Conservation (phyloP, 2,797 vertebrate species). For the Melanotaenia trifasciata region DNA sequence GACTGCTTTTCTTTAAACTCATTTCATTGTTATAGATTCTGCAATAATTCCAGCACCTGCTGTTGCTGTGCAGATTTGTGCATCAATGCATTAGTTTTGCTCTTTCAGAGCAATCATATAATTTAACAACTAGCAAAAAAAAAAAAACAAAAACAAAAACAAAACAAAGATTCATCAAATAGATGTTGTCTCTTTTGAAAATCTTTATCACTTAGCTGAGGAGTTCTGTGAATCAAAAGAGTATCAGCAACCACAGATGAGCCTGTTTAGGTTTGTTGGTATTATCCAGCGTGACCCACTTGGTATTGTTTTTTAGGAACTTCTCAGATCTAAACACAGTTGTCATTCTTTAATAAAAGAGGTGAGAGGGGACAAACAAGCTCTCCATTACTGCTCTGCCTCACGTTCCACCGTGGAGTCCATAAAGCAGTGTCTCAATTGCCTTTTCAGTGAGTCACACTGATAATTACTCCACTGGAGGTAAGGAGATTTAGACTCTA, state of each 20-base stretch:
- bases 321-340: conserved; percentile 57
- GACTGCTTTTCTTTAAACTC: conserved; percentile 19
- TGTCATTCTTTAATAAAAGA: conserved; percentile 59
- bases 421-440: conserved; percentile 78
- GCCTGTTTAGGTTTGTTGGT: conserved; percentile 43
- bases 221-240: conserved; percentile 34
- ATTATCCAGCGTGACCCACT: conserved; percentile 35
- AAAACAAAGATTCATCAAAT: conserved; percentile 12
- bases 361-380: conserved; percentile 71
- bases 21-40: conserved; percentile 12
- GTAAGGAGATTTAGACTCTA: conserved; percentile 78
- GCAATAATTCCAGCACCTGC: conserved; percentile 4
- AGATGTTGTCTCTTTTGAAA: background rate
- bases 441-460: conserved; percentile 79
- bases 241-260: conserved; percentile 32
- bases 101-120: conserved; percentile 14
- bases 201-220: conserved; percentile 20
- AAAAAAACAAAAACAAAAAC: no score
- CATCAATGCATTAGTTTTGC: background rate
- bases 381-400: conserved; percentile 70
- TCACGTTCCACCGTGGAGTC: conserved; percentile 73
- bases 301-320: conserved; percentile 54
- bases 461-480: conserved; percentile 82
- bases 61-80: background rate
- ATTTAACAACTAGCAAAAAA: conserved; percentile 22